A percentile compares a stretch with the other conserved stretches of the same genome.
phyloP scores from a whole-genome alignment of 2,888 invertebrate species.

The Congeria kusceri region DNA sequence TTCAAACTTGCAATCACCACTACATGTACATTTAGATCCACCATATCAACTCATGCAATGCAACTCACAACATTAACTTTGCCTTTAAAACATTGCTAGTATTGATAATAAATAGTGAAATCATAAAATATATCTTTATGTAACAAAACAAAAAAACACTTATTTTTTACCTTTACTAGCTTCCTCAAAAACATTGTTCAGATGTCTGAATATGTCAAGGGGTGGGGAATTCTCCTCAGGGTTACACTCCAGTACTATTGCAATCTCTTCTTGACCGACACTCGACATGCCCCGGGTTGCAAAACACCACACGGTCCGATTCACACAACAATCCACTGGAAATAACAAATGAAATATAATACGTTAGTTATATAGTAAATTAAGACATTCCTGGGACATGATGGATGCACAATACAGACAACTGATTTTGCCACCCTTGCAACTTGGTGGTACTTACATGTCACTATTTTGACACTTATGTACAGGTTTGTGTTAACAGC shows the following conservation, averaged over 20 bases:
- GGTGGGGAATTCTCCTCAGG: slow-evolving; percentile 85
- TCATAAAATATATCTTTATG: too few species aligned
- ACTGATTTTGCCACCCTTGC: too few species aligned
- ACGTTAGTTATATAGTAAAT: not conserved
- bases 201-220: slow-evolving; percentile 91
- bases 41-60: too few species aligned
- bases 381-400: not conserved
- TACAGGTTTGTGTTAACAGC: slow-evolving; percentile 91
- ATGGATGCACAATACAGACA: too few species aligned
- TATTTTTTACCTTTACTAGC: slow-evolving; percentile 85
- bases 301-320: slow-evolving; percentile 89
- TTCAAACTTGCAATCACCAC: too few species aligned
- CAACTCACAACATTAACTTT: too few species aligned
- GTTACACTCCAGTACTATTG: slow-evolving; percentile 90
- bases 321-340: slow-evolving; percentile 89
- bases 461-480: slow-evolving; percentile 91
- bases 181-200: slow-evolving; percentile 90
- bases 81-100: too few species aligned
- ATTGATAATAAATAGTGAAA: too few species aligned
- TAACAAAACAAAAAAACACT: not conserved
- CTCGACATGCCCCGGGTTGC: slow-evolving; percentile 91
- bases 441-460: slow-evolving; percentile 88
- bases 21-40: too few species aligned
- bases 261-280: slow-evolving; percentile 93
- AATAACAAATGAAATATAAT: slow-evolving; percentile 44